Evolutionary conservation across 2,113 vertebrate genomes (phyloP), one percentile per base, ranked within the genome.

Genomic region (Neogobius melanostomus): DNA sequence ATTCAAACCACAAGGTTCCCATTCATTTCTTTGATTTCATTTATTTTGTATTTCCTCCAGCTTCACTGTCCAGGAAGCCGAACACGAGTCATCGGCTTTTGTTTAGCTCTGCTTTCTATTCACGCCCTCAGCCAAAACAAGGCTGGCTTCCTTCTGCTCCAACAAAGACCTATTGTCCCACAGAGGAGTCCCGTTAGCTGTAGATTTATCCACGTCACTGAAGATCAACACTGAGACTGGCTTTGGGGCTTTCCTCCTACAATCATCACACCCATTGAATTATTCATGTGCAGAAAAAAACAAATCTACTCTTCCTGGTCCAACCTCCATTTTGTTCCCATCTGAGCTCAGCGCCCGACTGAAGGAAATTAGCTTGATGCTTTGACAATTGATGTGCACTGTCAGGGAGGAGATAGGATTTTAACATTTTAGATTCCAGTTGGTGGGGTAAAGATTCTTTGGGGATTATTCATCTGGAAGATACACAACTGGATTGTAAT

Each of bases 121-220:
- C 28, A 75, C 61, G 28, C 44, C 0, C n/a, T 72, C 64, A 51
- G 72, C 48, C 50, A 84, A 83, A 82, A 82, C 66, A 81, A 71
- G 79, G 56, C 14, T 53, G 12, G 63, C 71, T 82, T 79, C 67
- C 66, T 56, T n/a, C 15, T 52, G 48, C n/a, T 70, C 28, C 47
- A 78, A 85, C 87, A 83, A 83, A 83, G 80, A 60, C 66, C 57
- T 72, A 78, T 81, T 90, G 86, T 88, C 64, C 80, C 17, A 46
- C 15, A 64, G 60, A 64, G 65, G n/a, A 52, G 36, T 44, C 64
- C n/a, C 73, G 45, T 61, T 75, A 57, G 60, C 59, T 52, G 28
- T 68, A 68, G 47, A 17, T 59, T 74, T 21, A 72, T 28, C 60
- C 63, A 49, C 46, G 0, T 28, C 69, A 79, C n/a, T 57, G 44